Base-by-base conservation (phyloP, 1,140 invertebrate genomes). In the Ericerus pela region DNA sequence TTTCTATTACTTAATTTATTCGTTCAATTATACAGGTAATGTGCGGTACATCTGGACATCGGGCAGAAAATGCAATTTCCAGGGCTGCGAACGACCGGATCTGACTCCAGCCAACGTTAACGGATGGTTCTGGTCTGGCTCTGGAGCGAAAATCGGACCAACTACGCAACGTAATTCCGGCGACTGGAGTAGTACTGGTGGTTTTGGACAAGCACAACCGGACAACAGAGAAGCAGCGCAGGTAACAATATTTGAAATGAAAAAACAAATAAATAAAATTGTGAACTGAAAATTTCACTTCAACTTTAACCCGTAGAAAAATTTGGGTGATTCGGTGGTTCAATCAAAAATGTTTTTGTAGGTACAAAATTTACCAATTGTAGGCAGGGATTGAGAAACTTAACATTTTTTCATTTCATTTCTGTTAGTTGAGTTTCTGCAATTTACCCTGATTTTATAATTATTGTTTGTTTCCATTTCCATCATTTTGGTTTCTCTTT, bases 41-140 rank as follows among this genome's bases (percentile, higher is more conserved):
- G 70, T 77, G 24, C 70, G 82, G 8, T 91, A 83, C 66, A 90
- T 89, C 65, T 92, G 88, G 88, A 91, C 87, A 0, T 89, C 85
- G 3, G 88, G 88, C 2, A 78, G 88, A 30, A 92, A 92, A 67
- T 92, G 88, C 65, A 90, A 92, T 69, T 92, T 92, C 64, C 85
- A 87, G 57, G 88, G 88, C 24, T 92, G 88, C 68, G 85, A 90
- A 69, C 75, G 87, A 54, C 74, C 84, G 26, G 88, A 91, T 68
- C 73, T 91, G 57, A 84, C 90, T 71, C 88, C 88, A 0, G 80
- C 83, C 53, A 87, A 91, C 64, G 74, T 89, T 31, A 91, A 91
- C 69, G 88, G 88, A 58, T 91, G 88, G 88, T 92, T 92, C 78
- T 92, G 88, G 88, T 88, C 85, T 16, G 88, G 88, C 57, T 89